Conservation (phyloP, 2,888 invertebrate species). For the Drosophila robusta region DNA sequence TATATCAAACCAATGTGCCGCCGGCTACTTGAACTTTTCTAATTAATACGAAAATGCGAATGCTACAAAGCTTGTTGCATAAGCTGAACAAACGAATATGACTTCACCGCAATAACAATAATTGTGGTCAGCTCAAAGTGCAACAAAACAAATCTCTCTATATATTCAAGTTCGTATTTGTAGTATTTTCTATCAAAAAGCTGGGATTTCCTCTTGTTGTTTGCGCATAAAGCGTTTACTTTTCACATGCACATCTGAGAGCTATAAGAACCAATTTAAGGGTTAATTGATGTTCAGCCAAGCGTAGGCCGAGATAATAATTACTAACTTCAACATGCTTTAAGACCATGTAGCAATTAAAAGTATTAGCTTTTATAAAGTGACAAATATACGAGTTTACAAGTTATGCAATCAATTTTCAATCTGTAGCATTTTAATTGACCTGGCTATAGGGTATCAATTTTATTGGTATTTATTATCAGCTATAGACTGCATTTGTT, state of each 20-base stretch:
- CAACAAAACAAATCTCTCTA: not conserved
- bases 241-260: not conserved
- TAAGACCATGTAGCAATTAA: not conserved
- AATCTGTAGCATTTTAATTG: not conserved
- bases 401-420: not conserved
- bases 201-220: not conserved
- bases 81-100: constrained; percentile 3
- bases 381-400: not conserved
- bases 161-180: not conserved
- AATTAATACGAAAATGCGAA: not conserved
- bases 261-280: not conserved
- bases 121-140: not conserved
- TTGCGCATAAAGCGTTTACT: not conserved
- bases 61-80: not conserved
- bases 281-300: not conserved
- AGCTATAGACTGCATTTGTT: not conserved
- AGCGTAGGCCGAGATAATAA: not conserved
- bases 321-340: not conserved
- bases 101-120: constrained; percentile 6
- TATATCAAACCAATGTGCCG: not conserved
- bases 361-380: not conserved
- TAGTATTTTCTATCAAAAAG: not conserved
- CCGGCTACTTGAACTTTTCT: constrained; percentile 4
- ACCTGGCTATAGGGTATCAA: not conserved
- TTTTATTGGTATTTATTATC: not conserved